Percentiles rank a stretch among this genome's conserved stretches.
phyloP scores from a whole-genome alignment of 1,140 invertebrate genomes.

The Drosophila lowei region DNA sequence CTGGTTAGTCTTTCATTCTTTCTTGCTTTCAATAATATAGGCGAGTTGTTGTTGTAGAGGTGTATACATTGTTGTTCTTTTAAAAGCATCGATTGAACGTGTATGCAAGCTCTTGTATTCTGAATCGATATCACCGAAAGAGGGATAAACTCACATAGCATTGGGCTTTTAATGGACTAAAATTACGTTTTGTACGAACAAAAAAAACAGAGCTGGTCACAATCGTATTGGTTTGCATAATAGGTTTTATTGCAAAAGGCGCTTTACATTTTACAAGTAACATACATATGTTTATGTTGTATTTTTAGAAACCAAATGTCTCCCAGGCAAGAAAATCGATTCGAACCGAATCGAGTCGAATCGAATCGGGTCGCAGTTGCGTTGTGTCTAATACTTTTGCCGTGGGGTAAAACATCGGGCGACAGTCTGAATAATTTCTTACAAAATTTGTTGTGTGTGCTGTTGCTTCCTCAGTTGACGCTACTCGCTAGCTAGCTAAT shows the following conservation, averaged over 20 bases:
- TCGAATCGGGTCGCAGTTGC: slow-evolving; percentile 34
- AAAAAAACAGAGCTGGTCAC: slow-evolving; percentile 69
- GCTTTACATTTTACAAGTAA: slow-evolving; percentile 81
- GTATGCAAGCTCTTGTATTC: background rate
- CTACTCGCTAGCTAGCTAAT: slow-evolving; percentile 32
- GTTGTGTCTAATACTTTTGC: slow-evolving; percentile 45
- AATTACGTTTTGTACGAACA: slow-evolving; percentile 44
- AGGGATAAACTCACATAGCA: background rate
- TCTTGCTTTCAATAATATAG: slow-evolving; percentile 11
- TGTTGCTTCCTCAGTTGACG: slow-evolving; percentile 1
- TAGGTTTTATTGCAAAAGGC: slow-evolving; percentile 83
- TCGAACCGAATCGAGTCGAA: slow-evolving; percentile 29
- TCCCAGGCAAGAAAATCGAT: slow-evolving; percentile 67
- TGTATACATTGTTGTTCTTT: background rate
- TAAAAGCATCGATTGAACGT: background rate
- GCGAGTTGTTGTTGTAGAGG: background rate
- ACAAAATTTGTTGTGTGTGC: slow-evolving; percentile 30
- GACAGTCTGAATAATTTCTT: slow-evolving; percentile 58
- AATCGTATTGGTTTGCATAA: slow-evolving; percentile 64
- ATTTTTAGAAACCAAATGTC: slow-evolving; percentile 63
- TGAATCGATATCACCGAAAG: background rate
- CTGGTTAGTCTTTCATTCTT: background rate
- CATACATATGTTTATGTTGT: slow-evolving; percentile 34
- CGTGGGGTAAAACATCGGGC: slow-evolving; percentile 61
- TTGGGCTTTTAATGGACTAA: background rate